These are phyloP conservation scores for Axinella damicornis DNA, from an alignment of 37 sponge, comb jelly and placozoan species.

Conservation along the genomic window DNA sequence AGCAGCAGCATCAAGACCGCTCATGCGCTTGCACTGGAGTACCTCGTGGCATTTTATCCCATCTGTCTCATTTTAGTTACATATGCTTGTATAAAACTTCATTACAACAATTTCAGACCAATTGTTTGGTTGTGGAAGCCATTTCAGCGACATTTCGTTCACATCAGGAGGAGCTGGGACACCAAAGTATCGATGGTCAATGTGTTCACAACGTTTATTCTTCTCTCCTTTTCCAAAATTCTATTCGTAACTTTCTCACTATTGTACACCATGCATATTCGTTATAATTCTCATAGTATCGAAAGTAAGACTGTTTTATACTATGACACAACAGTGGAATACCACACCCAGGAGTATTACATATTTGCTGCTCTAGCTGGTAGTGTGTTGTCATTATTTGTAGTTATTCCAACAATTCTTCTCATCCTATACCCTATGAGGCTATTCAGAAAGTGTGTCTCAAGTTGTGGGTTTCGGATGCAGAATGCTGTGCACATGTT, in stretches of 20 bases:
- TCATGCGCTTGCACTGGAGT: constrained; percentile 22
- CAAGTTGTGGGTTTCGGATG: no score
- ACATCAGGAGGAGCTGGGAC: constrained; percentile 13
- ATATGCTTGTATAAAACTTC: background rate
- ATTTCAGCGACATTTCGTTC: constrained; percentile 11
- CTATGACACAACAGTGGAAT: constrained; percentile 1
- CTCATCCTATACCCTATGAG: constrained; percentile 27
- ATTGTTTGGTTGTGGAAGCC: constrained; percentile 29
- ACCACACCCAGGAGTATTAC: background rate
- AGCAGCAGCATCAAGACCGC: constrained; percentile 25
- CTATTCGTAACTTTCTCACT: background rate
- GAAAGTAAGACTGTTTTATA: background rate
- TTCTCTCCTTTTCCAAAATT: constrained; percentile 33
- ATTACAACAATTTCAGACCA: constrained; percentile 10
- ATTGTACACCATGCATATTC: background rate
- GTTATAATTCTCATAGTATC: background rate
- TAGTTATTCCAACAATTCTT: constrained; percentile 2
- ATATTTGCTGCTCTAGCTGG: constrained; percentile 12
- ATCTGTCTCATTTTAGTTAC: constrained; percentile 4
- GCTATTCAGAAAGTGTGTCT: background rate
- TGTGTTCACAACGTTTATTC: constrained; percentile 13
- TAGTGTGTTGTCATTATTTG: background rate
- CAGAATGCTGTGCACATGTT: no score
- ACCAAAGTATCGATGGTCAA: constrained; percentile 14
- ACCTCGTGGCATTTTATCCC: constrained; percentile 46